Base-by-base conservation (phyloP, 2,797 vertebrate genomes). In the Allobates femoralis region DNA sequence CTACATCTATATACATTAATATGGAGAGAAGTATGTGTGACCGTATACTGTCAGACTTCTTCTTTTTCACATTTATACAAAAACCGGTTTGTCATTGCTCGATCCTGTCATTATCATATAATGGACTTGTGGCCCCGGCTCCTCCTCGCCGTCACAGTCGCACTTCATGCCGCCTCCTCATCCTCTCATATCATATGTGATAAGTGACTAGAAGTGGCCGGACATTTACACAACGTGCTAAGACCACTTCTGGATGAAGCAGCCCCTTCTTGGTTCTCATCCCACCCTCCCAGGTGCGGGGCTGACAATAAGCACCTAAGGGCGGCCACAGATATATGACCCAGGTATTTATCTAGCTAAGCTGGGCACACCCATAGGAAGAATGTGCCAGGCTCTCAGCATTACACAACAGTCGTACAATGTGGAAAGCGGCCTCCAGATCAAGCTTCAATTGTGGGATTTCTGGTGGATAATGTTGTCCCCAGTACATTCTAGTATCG, bases 291-390 rank as follows among this genome's bases (percentile, higher is more conserved):
- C 86, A 87, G 86, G 81, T 87, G 81, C 76, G 64, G 21, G 76
- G 66, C 30, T 74, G 56, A 87, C 62, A 82, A 83, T 69, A 62
- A 83, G 60, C 66, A 87, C 81, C 66, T 62, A 37, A 79, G 46
- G 75, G 86, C 79, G 81, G 81, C 56, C 55, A 32, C 66, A 84
- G 75, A 18, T 84, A 84, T 84, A 67, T 84, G 81, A 87, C 81
- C 84, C 67, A 55, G 74, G 55, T 84, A 87, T 87, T 84, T 84
- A 75, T 81, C 80, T n/a, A 60, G 15, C 32, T 71, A 34, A 83
- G 64, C 81, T 46, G 16, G 73, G 84, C 86, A 87, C 86, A 84
- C 86, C 86, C 81, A 74, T 66, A 6, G 19, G 56, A 87, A 79
- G 86, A 87, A 87, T 87, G 86, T 75, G 55, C 53, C 75, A 51